Evolutionary conservation across 2,797 vertebrate species (phyloP).

Genomic region (Tapirus indicus): DNA sequence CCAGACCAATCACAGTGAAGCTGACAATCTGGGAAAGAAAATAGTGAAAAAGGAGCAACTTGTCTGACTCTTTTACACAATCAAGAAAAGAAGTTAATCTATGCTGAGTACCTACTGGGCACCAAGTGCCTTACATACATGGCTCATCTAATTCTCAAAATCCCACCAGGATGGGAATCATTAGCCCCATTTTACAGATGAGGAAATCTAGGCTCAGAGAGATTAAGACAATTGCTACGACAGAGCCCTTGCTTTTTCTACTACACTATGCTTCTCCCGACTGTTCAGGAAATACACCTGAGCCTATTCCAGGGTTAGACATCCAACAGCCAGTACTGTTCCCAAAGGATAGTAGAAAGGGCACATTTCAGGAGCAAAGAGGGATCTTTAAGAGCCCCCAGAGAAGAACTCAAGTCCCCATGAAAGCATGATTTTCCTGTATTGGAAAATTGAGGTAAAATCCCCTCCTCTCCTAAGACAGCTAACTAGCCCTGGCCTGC

Average conservation of each 20-base stretch:
- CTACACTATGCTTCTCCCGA: not conserved
- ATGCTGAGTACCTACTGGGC: not conserved
- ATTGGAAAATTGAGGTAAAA: conserved; percentile 54
- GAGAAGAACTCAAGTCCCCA: conserved; percentile 47
- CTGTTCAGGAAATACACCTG: conserved; percentile 17
- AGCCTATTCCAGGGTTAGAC: not conserved
- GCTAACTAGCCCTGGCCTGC: conserved; percentile 66
- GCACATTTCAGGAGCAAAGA: conserved; percentile 15
- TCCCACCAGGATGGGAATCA: not conserved
- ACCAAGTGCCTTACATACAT: not conserved
- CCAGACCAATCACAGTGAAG: conserved; percentile 9
- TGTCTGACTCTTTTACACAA: not conserved
- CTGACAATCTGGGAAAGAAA: not conserved
- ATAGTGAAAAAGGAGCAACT: conserved; percentile 1
- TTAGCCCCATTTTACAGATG: conserved; percentile 12
- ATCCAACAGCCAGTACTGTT: not conserved
- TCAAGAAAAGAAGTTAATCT: conserved; percentile 41
- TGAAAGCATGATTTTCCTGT: conserved; percentile 52
- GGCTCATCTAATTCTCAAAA: conserved; percentile 21
- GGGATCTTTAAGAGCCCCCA: not conserved
- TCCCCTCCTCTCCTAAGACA: conserved; percentile 1
- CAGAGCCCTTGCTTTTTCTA: conserved; percentile 23
- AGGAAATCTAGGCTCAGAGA: conserved; percentile 21
- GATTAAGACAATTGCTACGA: not conserved
- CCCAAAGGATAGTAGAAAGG: not conserved